phyloP scores from a whole-genome alignment of 2,888 invertebrate genomes.

The Yponomeuta sedellus region DNA sequence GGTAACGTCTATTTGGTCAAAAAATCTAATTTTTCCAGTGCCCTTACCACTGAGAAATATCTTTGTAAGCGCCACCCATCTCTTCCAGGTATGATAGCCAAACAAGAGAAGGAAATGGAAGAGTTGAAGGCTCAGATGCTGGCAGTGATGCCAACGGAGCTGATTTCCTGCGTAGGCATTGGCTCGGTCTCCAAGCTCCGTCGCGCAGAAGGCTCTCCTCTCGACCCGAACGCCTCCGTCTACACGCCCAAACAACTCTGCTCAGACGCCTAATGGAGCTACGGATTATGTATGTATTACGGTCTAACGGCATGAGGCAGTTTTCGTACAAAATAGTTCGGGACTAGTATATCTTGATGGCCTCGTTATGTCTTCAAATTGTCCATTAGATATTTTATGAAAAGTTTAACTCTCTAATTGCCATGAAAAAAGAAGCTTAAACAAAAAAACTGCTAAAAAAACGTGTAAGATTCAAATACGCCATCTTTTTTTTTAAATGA shows the following conservation, averaged over 20 bases:
- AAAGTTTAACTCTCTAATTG: no score
- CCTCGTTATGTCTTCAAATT: no score
- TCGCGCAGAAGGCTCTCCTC: slow-evolving; percentile 51
- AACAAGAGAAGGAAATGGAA: slow-evolving; percentile 93
- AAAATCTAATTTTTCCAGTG: no score
- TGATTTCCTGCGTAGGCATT: slow-evolving; percentile 29
- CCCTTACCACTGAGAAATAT: background rate
- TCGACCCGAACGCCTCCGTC: slow-evolving; percentile 94
- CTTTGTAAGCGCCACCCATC: background rate
- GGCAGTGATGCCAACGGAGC: slow-evolving; percentile 91
- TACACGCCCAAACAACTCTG: slow-evolving; percentile 87
- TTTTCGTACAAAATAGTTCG: no score
- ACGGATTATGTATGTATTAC: slow-evolving; percentile 16
- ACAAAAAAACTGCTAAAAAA: no score
- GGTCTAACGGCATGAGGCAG: background rate
- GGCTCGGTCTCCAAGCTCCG: slow-evolving; percentile 45
- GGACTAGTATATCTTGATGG: no score
- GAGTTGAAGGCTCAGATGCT: slow-evolving; percentile 95
- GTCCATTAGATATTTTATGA: no score
- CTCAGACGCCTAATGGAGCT: slow-evolving; percentile 46
- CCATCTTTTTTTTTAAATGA: no score
- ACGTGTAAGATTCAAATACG: no score
- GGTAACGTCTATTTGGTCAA: no score
- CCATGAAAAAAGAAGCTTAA: no score
- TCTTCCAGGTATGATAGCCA: slow-evolving; percentile 83